Base-by-base conservation (phyloP, 2,888 invertebrate species). In the Ichneumon xanthorius region DNA sequence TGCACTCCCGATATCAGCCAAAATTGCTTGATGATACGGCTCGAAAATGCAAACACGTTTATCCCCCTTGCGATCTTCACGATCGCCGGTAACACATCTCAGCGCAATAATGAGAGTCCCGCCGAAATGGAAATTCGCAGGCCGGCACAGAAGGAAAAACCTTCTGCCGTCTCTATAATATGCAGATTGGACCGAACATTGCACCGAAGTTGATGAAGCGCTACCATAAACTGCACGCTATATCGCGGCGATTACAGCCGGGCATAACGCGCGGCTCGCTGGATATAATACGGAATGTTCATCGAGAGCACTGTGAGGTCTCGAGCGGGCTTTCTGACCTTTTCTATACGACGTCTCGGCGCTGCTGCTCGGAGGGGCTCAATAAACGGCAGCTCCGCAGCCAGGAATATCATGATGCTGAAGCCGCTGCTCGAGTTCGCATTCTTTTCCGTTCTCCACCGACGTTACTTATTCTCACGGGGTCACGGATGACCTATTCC, bases 401-500 rank as follows among this genome's bases (percentile, higher is more conserved):
- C 58, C 22, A 55, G 50, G 72, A 84, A 84, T 81, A 87, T 86
- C 87, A 87, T 82, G 86, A 86, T 84, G 83, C 19, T 33, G 71
- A 26, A 58, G 81, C 76, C 55, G 80, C 63, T 77, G 76, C 80
- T 87, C 85, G 73, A 84, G 70, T 76, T 80, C 77, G 76, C 71
- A 67, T 86, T 68, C 80, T 86, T 81, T 85, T 86, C 84, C 80
- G 71, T 80, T 88, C 80, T 77, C 75, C 78, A 45, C 81, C 76
- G 68, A 83, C 82, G 84, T 78, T 84, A 78, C 80, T 84, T 65
- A 77, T 86, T 86, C 87, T 86, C 87, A 85, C 87, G 88, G 80
- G 83, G 82, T 84, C 85, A 84, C 82, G 72, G 71, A 80, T 87
- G 88, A 87, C 88, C 88, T 87, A 87, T 88, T 85, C 78, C 83